Base-by-base conservation (phyloP, 2,113 vertebrate genomes). In the Triplophysa rosa region DNA sequence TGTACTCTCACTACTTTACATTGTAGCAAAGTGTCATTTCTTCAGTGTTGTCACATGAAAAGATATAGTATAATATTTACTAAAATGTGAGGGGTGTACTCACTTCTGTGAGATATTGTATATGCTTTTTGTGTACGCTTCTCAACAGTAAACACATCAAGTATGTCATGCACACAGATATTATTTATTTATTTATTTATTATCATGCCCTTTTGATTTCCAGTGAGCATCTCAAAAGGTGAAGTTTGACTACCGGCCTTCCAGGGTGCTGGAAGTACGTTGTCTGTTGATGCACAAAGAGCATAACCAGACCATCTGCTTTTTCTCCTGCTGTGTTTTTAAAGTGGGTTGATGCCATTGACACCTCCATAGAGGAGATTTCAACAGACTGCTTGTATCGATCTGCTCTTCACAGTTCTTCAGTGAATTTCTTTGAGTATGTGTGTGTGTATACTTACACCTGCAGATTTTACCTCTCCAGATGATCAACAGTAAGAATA, bases 381-480 rank as follows among this genome's bases (percentile, higher is more conserved):
- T 61, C 37, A 73, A 17, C 54, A 8, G 33, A 45, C 70, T 61
- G 56, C n/a, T 61, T 16, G 17, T 69, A 61, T 73, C 9, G n/a
- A 73, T 61, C 70, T 40, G n/a, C 56, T 21, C 70, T 42, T 33
- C 37, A 17, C 37, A 73, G 7, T 59, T 42, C 33, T 45, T 42
- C 24, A 23, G 59, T 10, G 33, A 54, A 73, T 42, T 73, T 19
- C 70, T 61, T 11, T 10, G 56, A 61, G 70, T 73, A 19, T 11
- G 16, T 73, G 2, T 49, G 17, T 33, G 37, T 58, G 26, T 23
- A 16, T 72, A 3, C 13, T 26, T 23, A 49, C 47, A 49, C 47
- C 47, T 49, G 47, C 47, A 49, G 8, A 17, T 52, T 3, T 52
- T 6, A 45, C 13, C 49, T 52, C 16, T 29, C 29, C 23, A 7